A percentile compares a stretch with the other conserved stretches of the same genome.
Conservation (phyloP, 2,797 vertebrate species). For the Paramormyrops hopkinsi region DNA sequence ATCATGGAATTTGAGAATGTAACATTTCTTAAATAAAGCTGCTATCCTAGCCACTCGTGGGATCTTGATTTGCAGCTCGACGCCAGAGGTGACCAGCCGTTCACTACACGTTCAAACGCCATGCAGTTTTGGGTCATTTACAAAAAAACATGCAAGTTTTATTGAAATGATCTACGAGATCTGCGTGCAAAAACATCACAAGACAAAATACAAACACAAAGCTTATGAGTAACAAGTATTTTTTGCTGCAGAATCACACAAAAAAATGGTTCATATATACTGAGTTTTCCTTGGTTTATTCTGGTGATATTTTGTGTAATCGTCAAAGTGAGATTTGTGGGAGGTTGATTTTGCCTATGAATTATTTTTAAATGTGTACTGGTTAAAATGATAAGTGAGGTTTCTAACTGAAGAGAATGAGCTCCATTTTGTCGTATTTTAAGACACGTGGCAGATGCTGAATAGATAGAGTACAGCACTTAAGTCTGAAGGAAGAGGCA, state of each 20-base stretch:
- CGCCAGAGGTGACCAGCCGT: not conserved
- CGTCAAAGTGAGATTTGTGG: not conserved
- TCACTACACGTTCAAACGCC: too few relatives aligned
- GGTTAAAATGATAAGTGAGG: not conserved
- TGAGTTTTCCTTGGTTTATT: not conserved
- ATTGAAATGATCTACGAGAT: not conserved
- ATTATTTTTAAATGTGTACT: not conserved
- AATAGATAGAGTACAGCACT: not conserved
- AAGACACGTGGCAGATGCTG: not conserved
- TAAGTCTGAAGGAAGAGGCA: not conserved
- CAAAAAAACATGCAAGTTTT: not conserved
- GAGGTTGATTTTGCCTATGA: not conserved
- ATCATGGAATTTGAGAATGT: slow-evolving; percentile 66
- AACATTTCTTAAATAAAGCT: slow-evolving; percentile 71
- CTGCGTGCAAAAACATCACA: not conserved
- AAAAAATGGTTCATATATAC: not conserved
- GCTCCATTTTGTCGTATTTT: not conserved
- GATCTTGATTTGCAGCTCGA: slow-evolving; percentile 30
- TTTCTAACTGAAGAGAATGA: not conserved
- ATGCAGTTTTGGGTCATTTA: not conserved
- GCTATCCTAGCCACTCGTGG: slow-evolving; percentile 44
- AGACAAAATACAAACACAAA: not conserved
- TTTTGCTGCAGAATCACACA: not conserved
- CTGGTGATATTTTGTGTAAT: not conserved
- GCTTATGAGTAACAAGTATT: not conserved